A percentile compares a stretch with the other conserved stretches of the same genome.
Evolutionary conservation across 1,140 invertebrate species (phyloP).

Genomic region (Drosophila pandora): DNA sequence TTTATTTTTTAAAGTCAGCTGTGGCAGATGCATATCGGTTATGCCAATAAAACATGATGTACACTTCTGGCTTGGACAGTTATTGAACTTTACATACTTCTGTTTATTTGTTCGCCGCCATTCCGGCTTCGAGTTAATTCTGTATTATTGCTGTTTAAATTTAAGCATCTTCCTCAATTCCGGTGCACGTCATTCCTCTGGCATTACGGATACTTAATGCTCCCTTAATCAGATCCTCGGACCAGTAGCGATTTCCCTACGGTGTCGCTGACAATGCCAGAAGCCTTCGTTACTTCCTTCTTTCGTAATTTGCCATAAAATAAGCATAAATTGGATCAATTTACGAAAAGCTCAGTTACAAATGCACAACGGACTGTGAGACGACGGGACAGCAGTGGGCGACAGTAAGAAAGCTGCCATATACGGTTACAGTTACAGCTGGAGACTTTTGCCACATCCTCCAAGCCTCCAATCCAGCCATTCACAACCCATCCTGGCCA

Average conservation of each 20-base stretch:
- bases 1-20: slow-evolving; percentile 8
- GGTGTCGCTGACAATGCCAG: slow-evolving; percentile 20
- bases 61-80: neutral
- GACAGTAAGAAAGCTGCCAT: slow-evolving; percentile 31
- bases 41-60: slow-evolving; percentile 6
- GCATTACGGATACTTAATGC: slow-evolving; percentile 33
- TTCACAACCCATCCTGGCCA: slow-evolving; percentile 29
- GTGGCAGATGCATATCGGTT: neutral
- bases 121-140: neutral
- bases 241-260: slow-evolving; percentile 9
- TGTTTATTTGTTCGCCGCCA: neutral
- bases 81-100: slow-evolving; percentile 2
- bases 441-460: slow-evolving; percentile 21
- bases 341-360: slow-evolving; percentile 75
- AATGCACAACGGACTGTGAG: slow-evolving; percentile 53
- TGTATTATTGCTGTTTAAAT: neutral
- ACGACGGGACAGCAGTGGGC: slow-evolving; percentile 20
- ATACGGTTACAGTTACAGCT: slow-evolving; percentile 45
- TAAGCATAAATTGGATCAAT: slow-evolving; percentile 82
- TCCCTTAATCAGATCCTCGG: slow-evolving; percentile 38
- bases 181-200: slow-evolving; percentile 27
- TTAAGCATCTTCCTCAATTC: neutral
- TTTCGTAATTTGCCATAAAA: slow-evolving; percentile 78
- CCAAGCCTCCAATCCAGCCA: slow-evolving; percentile 29
- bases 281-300: slow-evolving; percentile 37